Conservation (phyloP, 2,113 vertebrate species). For the Australoheros scitulus region DNA sequence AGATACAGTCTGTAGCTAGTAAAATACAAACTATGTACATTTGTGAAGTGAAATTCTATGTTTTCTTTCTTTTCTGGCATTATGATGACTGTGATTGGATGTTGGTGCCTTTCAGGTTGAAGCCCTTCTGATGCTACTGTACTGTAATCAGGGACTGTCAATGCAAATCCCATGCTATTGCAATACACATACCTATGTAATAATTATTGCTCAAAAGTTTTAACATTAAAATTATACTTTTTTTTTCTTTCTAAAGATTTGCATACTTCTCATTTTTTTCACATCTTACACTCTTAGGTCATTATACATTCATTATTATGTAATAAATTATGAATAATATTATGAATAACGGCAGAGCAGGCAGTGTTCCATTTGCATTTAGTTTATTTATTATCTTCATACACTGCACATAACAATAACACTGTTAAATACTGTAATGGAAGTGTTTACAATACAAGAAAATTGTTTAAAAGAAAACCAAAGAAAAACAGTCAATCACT, state of each 20-base stretch:
- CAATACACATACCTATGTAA: constrained; percentile 58
- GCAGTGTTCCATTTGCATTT: constrained; percentile 54
- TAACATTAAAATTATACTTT: constrained; percentile 69
- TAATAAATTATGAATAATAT: background rate
- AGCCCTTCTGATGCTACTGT: constrained; percentile 62
- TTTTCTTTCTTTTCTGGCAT: constrained; percentile 37
- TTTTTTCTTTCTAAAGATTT: constrained; percentile 48
- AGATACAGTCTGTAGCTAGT: background rate
- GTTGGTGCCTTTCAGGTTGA: constrained; percentile 72
- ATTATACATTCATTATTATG: background rate
- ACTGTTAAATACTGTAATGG: constrained; percentile 79
- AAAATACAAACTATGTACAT: constrained; percentile 13
- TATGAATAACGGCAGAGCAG: background rate
- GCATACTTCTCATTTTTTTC: background rate
- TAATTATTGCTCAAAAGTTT: constrained; percentile 55
- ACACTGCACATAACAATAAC: constrained; percentile 77
- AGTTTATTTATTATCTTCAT: constrained; percentile 78
- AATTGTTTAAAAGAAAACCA: constrained; percentile 38
- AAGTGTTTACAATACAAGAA: constrained; percentile 69
- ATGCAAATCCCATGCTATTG: constrained; percentile 37
- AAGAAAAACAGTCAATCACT: constrained; percentile 40
- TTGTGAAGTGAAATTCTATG: constrained; percentile 33
- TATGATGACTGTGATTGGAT: constrained; percentile 65
- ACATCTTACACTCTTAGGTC: background rate
- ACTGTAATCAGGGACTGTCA: constrained; percentile 67